phyloP scores from a whole-genome alignment of 2,113 vertebrate species.

The Ivindomyrus marchei region DNA sequence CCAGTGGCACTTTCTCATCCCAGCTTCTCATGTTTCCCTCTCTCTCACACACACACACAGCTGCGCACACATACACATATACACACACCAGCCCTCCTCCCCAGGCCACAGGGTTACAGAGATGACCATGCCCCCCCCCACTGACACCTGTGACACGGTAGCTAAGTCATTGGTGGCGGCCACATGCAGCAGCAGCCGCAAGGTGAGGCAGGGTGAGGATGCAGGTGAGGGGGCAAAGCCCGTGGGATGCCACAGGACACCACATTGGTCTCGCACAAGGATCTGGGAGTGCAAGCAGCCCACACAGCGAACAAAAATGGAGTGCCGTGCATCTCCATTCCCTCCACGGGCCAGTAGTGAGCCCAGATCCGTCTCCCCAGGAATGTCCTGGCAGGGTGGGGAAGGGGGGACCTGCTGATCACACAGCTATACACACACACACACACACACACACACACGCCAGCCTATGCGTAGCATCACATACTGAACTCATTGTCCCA shows the following conservation, averaged over 20 bases:
- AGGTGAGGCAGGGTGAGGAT: not conserved
- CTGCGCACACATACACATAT: slow-evolving; percentile 43
- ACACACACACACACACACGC: not conserved
- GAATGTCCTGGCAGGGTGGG: slow-evolving; percentile 37
- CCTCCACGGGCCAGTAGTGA: slow-evolving; percentile 25
- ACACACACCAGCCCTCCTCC: slow-evolving; percentile 34
- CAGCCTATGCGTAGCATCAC: slow-evolving; percentile 4
- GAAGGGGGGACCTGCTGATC: slow-evolving; percentile 17
- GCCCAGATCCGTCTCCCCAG: slow-evolving; percentile 34
- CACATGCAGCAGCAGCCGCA: not conserved
- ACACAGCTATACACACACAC: not conserved
- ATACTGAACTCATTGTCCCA: slow-evolving; percentile 29
- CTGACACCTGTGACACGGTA: not conserved
- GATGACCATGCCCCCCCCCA: not conserved
- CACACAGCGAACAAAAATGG: not conserved
- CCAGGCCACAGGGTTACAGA: slow-evolving; percentile 28
- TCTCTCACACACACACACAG: slow-evolving; percentile 26
- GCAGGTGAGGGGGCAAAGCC: not conserved
- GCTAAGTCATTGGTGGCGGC: not conserved
- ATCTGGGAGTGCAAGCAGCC: not conserved
- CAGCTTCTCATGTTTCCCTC: not conserved
- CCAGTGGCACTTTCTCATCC: not conserved
- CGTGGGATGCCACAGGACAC: not conserved
- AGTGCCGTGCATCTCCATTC: slow-evolving; percentile 22
- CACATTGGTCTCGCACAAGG: not conserved